Evolutionary conservation across 2,113 vertebrate genomes (phyloP), one percentile per base, ranked within the genome.

Genomic region (Gorilla gorilla): DNA sequence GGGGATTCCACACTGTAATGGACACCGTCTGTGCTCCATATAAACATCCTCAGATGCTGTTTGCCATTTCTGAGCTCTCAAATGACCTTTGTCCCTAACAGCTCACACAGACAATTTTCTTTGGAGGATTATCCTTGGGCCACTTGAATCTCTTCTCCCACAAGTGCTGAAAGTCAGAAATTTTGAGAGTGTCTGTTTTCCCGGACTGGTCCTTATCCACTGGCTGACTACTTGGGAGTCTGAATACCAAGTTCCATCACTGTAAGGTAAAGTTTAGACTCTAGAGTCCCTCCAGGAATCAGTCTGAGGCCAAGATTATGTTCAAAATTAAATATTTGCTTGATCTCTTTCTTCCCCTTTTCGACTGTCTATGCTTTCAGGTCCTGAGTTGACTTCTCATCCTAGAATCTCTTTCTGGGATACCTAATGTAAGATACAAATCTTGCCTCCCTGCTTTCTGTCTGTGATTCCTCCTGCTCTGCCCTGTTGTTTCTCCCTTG

Each of bases 21-120:
- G 40, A 40, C 9, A 27, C 23, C 6, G 0, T 23, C 20, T 0
- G 45, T 50, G 25, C 38, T 57, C 16, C 14, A 27, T 3, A 13
- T 45, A 55, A 72, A 86, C 11, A 57, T 1, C 18, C 20, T 91
- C 75, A 68, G 45, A 73, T 68, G 13, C 75, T 84, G 2, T 27
- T 8, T 72, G 11, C 1, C 8, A 45, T 72, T 48, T 80, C 23
- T 38, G 7, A 9, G 4, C 11, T 35, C 8, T 61, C 40, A 0
- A 40, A 38, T 14, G 8, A 59, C 25, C 0, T 27, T 61, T 35
- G 12, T 30, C 16, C 2, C 90, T 22, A 30, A 27, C 35, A 70
- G 7, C 43, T 89, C 30, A 32, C 30, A 50, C 0, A 40, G 4
- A 5, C 6, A 35, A 59, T 11, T 89, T 59, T 73, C 64, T 89